These are phyloP conservation scores for Zosterops lateralis DNA, from an alignment of 2,113 vertebrate species.

Conservation along the genomic window DNA sequence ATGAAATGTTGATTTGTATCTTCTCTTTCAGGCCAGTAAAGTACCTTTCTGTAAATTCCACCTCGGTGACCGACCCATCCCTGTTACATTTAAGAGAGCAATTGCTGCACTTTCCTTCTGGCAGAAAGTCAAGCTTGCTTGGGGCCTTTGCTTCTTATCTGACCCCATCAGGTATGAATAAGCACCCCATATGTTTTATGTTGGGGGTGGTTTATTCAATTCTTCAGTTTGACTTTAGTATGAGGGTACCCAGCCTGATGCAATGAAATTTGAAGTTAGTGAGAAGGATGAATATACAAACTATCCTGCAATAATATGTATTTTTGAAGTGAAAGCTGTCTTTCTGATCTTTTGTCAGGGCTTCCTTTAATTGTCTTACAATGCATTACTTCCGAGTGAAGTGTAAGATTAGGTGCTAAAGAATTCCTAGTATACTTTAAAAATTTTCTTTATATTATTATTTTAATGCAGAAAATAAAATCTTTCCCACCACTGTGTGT, in stretches of 20 bases:
- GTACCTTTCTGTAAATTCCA: conserved; percentile 99
- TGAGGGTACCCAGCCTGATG: not conserved
- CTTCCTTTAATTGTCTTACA: not conserved
- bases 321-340: not conserved
- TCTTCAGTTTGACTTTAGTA: not conserved
- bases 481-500: not conserved
- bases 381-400: not conserved
- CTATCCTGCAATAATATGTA: not conserved
- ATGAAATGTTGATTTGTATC: not conserved
- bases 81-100: conserved; percentile 96
- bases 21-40: conserved; percentile 83
- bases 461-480: not conserved
- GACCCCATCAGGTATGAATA: conserved; percentile 93
- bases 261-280: not conserved
- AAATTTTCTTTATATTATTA: not conserved
- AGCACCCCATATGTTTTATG: not conserved
- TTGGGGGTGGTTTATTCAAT: not conserved
- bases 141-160: conserved; percentile 96
- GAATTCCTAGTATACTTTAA: not conserved
- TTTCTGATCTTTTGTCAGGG: not conserved
- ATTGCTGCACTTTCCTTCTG: conserved; percentile 95
- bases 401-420: not conserved
- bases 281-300: not conserved
- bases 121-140: conserved; percentile 95
- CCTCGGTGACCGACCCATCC: conserved; percentile 94